Percentiles rank a stretch among this genome's conserved stretches.
Conservation (phyloP, 2,888 invertebrate species). For the Diloba caeruleocephala region DNA sequence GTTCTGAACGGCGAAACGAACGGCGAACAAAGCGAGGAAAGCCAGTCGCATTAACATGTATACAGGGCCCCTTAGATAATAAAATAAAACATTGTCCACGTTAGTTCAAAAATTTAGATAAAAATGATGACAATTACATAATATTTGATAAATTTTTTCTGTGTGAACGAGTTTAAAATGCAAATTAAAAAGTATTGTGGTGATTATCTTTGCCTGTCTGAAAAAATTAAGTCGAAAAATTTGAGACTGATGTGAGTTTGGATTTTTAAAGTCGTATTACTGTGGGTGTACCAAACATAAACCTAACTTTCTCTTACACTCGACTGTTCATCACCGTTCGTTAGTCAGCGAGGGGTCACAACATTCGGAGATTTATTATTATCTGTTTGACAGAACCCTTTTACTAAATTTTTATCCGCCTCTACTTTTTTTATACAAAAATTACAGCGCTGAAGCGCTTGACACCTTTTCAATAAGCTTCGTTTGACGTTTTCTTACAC, state of each 20-base stretch:
- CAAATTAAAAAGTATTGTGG: conserved; percentile 39
- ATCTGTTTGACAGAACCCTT: conserved; percentile 24
- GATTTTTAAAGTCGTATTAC: conserved; percentile 66
- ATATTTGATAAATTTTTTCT: conserved; percentile 54
- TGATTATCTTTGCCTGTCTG: conserved; percentile 55
- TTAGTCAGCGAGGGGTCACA: conserved; percentile 55
- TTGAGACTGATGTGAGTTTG: conserved; percentile 85
- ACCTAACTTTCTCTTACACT: conserved; percentile 52
- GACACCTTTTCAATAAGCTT: conserved; percentile 7
- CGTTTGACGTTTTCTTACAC: conserved; percentile 11
- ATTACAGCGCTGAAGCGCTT: conserved; percentile 11
- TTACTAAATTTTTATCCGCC: conserved; percentile 3
- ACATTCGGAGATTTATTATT: conserved; percentile 14
- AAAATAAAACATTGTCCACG: conserved; percentile 45
- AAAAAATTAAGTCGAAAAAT: conserved; percentile 61
- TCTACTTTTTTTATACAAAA: conserved; percentile 1
- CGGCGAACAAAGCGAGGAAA: conserved; percentile 69
- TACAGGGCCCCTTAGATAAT: conserved; percentile 41
- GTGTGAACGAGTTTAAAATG: conserved; percentile 43
- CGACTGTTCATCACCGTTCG: conserved; percentile 42
- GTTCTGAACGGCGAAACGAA: conserved; percentile 79
- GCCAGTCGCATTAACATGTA: conserved; percentile 60
- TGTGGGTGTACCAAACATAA: conserved; percentile 52
- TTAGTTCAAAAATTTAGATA: conserved; percentile 50
- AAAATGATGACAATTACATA: conserved; percentile 54